phyloP scores from a whole-genome alignment of 2,888 invertebrate genomes.

The Epiperipatus broadwayi region DNA sequence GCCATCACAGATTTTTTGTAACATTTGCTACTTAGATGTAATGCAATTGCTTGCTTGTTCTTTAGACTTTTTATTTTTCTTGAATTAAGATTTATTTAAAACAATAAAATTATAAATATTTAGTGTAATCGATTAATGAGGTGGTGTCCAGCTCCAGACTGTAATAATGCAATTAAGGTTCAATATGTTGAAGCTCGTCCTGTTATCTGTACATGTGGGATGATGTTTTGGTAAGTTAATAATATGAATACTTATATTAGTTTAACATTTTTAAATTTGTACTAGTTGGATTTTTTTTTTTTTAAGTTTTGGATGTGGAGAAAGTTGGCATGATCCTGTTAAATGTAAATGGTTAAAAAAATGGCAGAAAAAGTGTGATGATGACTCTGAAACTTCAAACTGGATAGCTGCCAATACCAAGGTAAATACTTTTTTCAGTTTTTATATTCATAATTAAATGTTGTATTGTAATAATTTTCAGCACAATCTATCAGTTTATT shows the following conservation, averaged over 20 bases:
- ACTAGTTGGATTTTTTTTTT: too few species aligned
- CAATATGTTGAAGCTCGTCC: constrained; percentile 72
- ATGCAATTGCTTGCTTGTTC: too few species aligned
- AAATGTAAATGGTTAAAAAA: constrained; percentile 73
- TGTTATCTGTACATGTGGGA: constrained; percentile 76
- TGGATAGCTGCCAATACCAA: constrained; percentile 99
- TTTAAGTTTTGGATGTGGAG: constrained; percentile 65
- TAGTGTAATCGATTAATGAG: constrained; percentile 84
- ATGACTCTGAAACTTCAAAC: constrained; percentile 95
- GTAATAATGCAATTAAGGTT: constrained; percentile 82
- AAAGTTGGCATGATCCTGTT: constrained; percentile 96
- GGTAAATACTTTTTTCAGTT: constrained; percentile 24
- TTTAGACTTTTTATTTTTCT: not conserved
- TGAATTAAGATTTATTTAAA: not conserved
- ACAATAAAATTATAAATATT: constrained; percentile 15
- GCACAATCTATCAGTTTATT: too few species aligned
- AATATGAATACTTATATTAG: not conserved
- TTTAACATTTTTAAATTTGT: too few species aligned
- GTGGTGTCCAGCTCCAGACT: constrained; percentile 97
- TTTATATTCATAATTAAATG: not conserved
- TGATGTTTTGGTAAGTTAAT: constrained; percentile 55
- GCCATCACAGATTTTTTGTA: too few species aligned
- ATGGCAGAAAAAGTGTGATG: constrained; percentile 98
- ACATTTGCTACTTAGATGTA: too few species aligned
- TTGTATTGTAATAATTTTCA: too few species aligned